Evolutionary conservation across 2,113 vertebrate genomes (phyloP), one percentile per base, ranked within the genome.

Genomic region (Anarhynchus alexandrinus): DNA sequence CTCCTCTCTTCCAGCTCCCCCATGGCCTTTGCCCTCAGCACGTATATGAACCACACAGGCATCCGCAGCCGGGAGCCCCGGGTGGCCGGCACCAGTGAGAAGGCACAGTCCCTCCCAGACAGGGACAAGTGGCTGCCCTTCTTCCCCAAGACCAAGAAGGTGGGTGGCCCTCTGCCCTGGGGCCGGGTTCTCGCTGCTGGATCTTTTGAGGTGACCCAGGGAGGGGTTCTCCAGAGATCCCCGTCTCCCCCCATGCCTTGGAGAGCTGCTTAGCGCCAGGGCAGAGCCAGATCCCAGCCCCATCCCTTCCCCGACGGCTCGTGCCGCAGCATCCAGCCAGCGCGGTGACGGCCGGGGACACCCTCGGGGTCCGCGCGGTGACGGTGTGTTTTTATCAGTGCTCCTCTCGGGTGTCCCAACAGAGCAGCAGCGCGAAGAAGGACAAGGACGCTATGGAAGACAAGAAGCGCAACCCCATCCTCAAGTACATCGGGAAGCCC

Each of bases 401-500:
- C 7, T 21, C 25, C 29, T n/a, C 43, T 42, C 4, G 74, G 51
- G 18, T 92, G 49, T 91, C 86, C 95, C 94, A 96, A 30, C 98
- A 99, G 99, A 98, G 98, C 96, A 99, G 98, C 92, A 97, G 98
- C 22, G 88, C 96, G 14, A 99, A 98, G 97, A 99, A 99, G 93
- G 99, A 99, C 29, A 98, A 98, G 74, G 97, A 98, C 10, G 82
- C 94, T 25, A 96, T 98, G 76, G 99, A 99, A 45, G 99, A 99
- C 87, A 99, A 98, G 98, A 99, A 98, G 89, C 97, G 99, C 43
- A 99, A 99, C 88, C 99, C 99, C 43, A 99, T 99, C 97, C 98
- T 99, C 86, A 99, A 99, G 91, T 99, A 99, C 97, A 99, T 99
- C 10, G 98, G 98, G 83, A 99, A 99, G 93, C 99, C 99, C 52